phyloP scores from a whole-genome alignment of 2,113 vertebrate species.

The human region GRCh38 chr14:66382501-66383000 shows the following conservation, averaged over 20 bases:
- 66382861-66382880: not conserved
- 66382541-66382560: not conserved
- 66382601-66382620: not conserved
- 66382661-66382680: not conserved
- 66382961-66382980: conserved; percentile 30
- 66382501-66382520: not conserved
- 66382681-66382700: not conserved
- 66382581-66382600: not conserved
- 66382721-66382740: not conserved
- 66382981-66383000: conserved; percentile 51
- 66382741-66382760: not conserved
- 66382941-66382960: not conserved
- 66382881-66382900: not conserved
- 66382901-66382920: conserved; percentile 38
- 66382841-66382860: not conserved
- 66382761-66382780: not conserved
- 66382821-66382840: not conserved
- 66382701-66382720: not conserved
- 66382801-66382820: not conserved
- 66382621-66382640: conserved; percentile 1
- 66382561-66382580: not conserved
- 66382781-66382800: not conserved
- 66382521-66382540: not conserved
- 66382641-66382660: not conserved
- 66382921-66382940: conserved; percentile 18